These are phyloP conservation scores for Hesperophylax magnus DNA, from an alignment of 1,140 invertebrate genomes.

Conservation along the genomic window DNA sequence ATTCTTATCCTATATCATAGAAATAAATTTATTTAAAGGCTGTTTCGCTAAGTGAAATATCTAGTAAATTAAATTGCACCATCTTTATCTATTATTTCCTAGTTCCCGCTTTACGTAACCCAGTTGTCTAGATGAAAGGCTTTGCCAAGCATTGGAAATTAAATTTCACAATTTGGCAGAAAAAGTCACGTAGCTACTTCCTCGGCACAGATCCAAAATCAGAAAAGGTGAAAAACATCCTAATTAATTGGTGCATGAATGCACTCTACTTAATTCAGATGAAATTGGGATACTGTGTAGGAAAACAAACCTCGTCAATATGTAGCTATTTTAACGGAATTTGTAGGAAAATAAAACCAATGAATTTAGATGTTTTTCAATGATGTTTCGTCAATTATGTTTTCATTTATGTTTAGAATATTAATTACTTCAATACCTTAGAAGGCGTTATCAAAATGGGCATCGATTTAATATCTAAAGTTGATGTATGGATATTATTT, in stretches of 20 bases:
- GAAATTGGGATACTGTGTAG: background rate
- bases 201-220: conserved; percentile 30
- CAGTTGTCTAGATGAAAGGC: background rate
- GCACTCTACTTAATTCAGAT: background rate
- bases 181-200: conserved; percentile 8
- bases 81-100: too few relatives aligned
- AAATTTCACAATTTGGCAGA: conserved; percentile 10
- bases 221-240: conserved; percentile 22
- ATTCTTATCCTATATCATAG: too few relatives aligned
- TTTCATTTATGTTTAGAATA: too few relatives aligned
- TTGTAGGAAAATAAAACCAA: background rate
- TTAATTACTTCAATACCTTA: too few relatives aligned
- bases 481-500: too few relatives aligned
- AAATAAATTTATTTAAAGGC: too few relatives aligned
- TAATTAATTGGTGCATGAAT: background rate
- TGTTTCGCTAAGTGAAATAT: too few relatives aligned
- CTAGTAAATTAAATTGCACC: too few relatives aligned
- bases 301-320: background rate
- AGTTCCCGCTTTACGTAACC: background rate
- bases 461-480: too few relatives aligned
- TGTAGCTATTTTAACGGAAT: background rate
- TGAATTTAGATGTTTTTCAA: too few relatives aligned
- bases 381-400: too few relatives aligned
- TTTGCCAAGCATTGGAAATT: conserved; percentile 41
- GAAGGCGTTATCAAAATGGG: too few relatives aligned